Conservation (phyloP, 2,888 invertebrate species). For the Drosophila pseudotakahashii region DNA sequence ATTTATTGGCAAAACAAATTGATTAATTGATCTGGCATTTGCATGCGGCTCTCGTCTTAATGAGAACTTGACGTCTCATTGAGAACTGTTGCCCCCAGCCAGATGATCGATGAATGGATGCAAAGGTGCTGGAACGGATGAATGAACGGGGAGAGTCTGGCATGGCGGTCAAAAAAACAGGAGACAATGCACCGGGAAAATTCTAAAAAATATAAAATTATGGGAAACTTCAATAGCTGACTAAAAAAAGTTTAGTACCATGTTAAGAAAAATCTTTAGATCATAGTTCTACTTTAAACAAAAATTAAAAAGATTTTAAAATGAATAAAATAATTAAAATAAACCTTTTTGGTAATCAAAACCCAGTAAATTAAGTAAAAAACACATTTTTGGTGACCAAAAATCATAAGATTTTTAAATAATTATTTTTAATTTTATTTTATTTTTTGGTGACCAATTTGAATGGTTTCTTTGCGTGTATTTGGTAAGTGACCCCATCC, state of each 20-base stretch:
- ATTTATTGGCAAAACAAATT: conserved; percentile 78
- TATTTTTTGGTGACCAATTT: background rate
- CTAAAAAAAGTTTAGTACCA: too few species aligned
- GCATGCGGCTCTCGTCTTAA: conserved; percentile 47
- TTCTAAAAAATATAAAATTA: background rate
- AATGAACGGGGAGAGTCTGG: conserved; percentile 17
- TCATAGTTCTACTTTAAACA: too few species aligned
- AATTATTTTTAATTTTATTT: too few species aligned
- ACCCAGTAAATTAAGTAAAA: too few species aligned
- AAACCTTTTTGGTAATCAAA: too few species aligned
- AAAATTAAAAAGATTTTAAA: too few species aligned
- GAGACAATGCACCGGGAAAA: conserved; percentile 1
- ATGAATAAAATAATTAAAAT: too few species aligned
- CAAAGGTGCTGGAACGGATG: conserved; percentile 35
- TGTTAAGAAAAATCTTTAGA: too few species aligned
- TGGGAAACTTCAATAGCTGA: too few species aligned
- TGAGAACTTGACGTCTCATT: conserved; percentile 48
- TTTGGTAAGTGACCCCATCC: conserved; percentile 3
- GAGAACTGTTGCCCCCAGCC: conserved; percentile 40
- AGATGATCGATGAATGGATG: conserved; percentile 40
- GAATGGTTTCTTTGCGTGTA: conserved; percentile 2
- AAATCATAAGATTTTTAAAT: too few species aligned
- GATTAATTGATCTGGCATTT: conserved; percentile 63
- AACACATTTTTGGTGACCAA: too few species aligned
- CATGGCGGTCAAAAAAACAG: conserved; percentile 2